phyloP scores from a whole-genome alignment of 2,797 vertebrate species.

The Enteromius paludinosus region DNA sequence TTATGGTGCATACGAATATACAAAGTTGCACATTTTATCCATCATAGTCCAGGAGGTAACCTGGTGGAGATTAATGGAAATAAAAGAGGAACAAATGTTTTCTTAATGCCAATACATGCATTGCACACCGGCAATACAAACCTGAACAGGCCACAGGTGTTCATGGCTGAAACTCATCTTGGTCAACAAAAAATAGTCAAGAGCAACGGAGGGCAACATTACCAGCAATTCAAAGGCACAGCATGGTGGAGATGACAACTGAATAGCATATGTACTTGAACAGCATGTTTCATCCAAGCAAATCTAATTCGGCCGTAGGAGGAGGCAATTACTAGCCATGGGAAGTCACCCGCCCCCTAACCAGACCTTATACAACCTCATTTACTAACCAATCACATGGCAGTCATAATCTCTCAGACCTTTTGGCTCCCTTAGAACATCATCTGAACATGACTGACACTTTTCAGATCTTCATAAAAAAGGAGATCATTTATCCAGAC shows the following conservation, averaged over 20 bases:
- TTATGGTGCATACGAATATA: neutral
- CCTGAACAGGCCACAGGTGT: slow-evolving; percentile 1
- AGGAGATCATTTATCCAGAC: neutral
- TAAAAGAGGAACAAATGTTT: neutral
- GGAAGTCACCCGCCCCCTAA: slow-evolving; percentile 10
- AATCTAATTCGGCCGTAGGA: slow-evolving; percentile 19
- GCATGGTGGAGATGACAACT: neutral
- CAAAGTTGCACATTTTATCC: neutral
- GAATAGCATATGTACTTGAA: slow-evolving; percentile 3
- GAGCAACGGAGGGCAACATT: slow-evolving; percentile 6
- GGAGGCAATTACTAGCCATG: slow-evolving; percentile 13
- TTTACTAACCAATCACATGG: slow-evolving; percentile 18
- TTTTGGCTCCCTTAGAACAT: neutral
- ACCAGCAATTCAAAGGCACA: neutral
- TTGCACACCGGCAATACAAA: neutral
- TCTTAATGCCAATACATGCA: slow-evolving; percentile 8
- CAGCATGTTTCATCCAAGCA: slow-evolving; percentile 27
- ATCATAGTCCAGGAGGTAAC: neutral
- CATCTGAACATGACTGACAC: slow-evolving; percentile 3
- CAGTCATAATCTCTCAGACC: neutral
- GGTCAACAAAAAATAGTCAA: slow-evolving; percentile 2
- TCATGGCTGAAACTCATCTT: slow-evolving; percentile 1
- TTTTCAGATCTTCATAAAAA: neutral
- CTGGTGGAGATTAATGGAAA: neutral
- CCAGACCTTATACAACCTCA: neutral